Evolutionary conservation across 2,113 vertebrate species (phyloP), one percentile per base, ranked within the genome.

Genomic region (Clupea harengus): DNA sequence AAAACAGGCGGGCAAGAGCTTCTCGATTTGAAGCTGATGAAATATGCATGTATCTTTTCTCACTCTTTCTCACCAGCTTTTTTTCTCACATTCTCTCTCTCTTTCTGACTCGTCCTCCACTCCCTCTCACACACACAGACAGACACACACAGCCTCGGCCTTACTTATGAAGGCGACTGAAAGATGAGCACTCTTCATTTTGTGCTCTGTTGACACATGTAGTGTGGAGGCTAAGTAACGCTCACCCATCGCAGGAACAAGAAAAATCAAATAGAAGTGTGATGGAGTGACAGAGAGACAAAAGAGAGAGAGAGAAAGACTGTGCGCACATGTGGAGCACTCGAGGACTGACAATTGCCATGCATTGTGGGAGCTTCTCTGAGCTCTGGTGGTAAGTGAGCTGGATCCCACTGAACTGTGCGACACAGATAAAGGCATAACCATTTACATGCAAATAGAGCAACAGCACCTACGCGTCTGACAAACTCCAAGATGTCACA

Each of bases 21-120:
- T 93, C 85, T 89, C 89, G 86, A 88, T 90, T 92, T 92, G 93
- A 94, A 90, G 89, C 88, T 91, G 88, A 93, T 94, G 90, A 93
- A 95, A 94, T 93, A 94, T 94, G 92, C 89, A 95, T 92, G 82
- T 50, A 8, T 72, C 10, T 85, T 88, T 88, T 82, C 85, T 88
- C 82, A 89, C 89, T 91, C 89, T 72, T 72, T 15, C 64, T 28
- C 64, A 2, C 25, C 25, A 28, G n/a, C 64, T 72, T 11, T 11
- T n/a, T 32, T 9, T 32, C 25, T 9, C 64, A 28, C n/a, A 28
- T 11, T 67, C 64, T 67, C 64, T 8, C 11, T 67, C 64, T 28
- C 8, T 11, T 39, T 39, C 2, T 39, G 2, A 39, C 39, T 39
- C 39, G 39, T 39, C 39, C 25, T 28, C 64, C 25, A 25, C 22